Conservation (phyloP, 2,888 invertebrate species). For the Nymphalis urticae region DNA sequence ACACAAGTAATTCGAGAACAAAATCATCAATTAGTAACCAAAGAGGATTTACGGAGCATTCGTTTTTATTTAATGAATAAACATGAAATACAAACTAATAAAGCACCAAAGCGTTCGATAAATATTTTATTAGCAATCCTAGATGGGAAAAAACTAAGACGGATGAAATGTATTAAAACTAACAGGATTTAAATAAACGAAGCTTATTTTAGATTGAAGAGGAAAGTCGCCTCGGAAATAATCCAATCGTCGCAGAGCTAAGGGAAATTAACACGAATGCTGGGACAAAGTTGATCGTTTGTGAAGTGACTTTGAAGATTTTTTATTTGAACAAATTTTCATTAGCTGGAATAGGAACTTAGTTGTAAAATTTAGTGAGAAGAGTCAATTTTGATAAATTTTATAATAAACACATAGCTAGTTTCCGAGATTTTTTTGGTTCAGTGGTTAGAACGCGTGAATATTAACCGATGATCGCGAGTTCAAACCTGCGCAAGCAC, state of each 20-base stretch:
- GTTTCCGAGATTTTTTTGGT: no score
- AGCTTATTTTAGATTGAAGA: slow-evolving; percentile 63
- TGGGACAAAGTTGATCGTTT: slow-evolving; percentile 38
- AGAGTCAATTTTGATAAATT: no score
- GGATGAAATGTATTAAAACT: slow-evolving; percentile 42
- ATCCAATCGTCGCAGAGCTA: slow-evolving; percentile 70
- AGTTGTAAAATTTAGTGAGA: not conserved
- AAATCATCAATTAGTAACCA: no score
- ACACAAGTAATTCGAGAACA: no score
- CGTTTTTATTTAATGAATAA: not conserved
- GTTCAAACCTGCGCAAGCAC: no score
- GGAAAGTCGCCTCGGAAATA: slow-evolving; percentile 68
- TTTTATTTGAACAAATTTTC: slow-evolving; percentile 12
- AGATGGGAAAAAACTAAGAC: slow-evolving; percentile 27
- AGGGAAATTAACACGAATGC: slow-evolving; percentile 68
- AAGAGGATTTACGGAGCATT: no score
- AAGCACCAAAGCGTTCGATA: slow-evolving; percentile 10
- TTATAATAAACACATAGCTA: no score
- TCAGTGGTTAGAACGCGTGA: no score
- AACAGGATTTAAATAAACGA: slow-evolving; percentile 46
- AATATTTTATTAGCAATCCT: slow-evolving; percentile 22
- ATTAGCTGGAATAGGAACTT: not conserved
- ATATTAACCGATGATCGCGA: no score
- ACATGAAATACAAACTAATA: not conserved
- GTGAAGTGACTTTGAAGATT: slow-evolving; percentile 21